These are phyloP conservation scores for Lydus trimaculatus DNA, from an alignment of 2,888 invertebrate genomes.

Conservation along the genomic window DNA sequence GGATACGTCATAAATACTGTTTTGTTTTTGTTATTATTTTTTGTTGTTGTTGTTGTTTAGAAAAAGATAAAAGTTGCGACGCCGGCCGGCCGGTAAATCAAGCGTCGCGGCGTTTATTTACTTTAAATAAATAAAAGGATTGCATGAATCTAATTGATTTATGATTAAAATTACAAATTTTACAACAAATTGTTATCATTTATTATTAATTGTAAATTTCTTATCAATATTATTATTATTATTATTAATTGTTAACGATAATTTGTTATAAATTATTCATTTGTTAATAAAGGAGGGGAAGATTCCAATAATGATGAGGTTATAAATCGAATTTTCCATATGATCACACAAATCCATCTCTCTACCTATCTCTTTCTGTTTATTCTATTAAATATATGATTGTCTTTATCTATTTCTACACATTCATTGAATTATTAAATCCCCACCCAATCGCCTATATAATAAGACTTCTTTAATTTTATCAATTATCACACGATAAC, in stretches of 20 bases:
- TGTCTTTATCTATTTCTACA: background rate
- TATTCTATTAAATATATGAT: background rate
- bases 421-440: background rate
- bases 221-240: background rate
- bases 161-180: background rate
- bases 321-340: background rate
- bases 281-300: background rate
- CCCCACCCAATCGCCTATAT: background rate
- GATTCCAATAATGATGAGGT: background rate
- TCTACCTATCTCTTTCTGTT: background rate
- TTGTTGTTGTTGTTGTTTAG: background rate
- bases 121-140: background rate
- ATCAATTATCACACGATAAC: no score
- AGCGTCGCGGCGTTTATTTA: slow-evolving; percentile 11
- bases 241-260: background rate
- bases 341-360: background rate
- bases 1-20: slow-evolving; percentile 18
- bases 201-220: background rate
- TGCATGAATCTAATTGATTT: background rate
- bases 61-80: slow-evolving; percentile 8
- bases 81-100: slow-evolving; percentile 15
- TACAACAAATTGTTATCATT: background rate
- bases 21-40: background rate
- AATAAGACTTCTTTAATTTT: no score
- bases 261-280: background rate